These are phyloP conservation scores for Saccostrea echinata DNA, from an alignment of 1,140 invertebrate species.

Conservation along the genomic window DNA sequence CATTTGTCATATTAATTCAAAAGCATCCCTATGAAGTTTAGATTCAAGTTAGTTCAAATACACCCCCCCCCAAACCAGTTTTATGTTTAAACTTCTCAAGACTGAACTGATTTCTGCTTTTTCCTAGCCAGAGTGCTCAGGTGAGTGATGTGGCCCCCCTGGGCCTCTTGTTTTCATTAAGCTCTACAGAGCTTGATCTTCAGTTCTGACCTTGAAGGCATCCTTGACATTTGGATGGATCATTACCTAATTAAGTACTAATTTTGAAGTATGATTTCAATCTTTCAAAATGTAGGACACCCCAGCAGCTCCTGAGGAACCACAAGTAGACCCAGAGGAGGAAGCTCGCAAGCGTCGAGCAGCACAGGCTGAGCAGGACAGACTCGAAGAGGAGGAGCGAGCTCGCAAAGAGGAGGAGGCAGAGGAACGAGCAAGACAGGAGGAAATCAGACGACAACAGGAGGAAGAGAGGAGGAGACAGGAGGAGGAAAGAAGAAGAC, in stretches of 20 bases:
- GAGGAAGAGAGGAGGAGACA: slow-evolving; percentile 49
- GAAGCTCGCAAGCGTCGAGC: not conserved
- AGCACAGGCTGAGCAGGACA: not conserved
- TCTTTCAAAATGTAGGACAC: not conserved
- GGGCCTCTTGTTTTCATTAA: too few species aligned
- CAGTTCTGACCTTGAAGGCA: not conserved
- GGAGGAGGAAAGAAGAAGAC: slow-evolving; percentile 53
- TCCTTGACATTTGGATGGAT: not conserved
- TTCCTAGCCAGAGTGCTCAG: too few species aligned
- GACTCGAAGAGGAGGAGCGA: slow-evolving; percentile 39
- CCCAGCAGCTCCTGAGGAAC: slow-evolving; percentile 35
- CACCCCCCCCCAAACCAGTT: too few species aligned
- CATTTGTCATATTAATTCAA: too few species aligned
- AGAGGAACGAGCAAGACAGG: slow-evolving; percentile 49
- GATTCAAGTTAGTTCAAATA: too few species aligned
- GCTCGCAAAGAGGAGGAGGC: slow-evolving; percentile 45
- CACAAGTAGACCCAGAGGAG: slow-evolving; percentile 35
- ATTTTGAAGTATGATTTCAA: not conserved
- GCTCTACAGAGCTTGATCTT: too few species aligned
- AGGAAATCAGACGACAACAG: slow-evolving; percentile 38
- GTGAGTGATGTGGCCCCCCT: too few species aligned
- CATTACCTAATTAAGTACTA: not conserved
- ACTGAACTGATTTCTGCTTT: too few species aligned
- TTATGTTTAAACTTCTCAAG: too few species aligned
- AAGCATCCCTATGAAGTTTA: too few species aligned